A percentile compares a stretch with the other conserved stretches of the same genome.
Evolutionary conservation across 2,113 vertebrate species (phyloP).

Genomic region (Aplodontia rufa): DNA sequence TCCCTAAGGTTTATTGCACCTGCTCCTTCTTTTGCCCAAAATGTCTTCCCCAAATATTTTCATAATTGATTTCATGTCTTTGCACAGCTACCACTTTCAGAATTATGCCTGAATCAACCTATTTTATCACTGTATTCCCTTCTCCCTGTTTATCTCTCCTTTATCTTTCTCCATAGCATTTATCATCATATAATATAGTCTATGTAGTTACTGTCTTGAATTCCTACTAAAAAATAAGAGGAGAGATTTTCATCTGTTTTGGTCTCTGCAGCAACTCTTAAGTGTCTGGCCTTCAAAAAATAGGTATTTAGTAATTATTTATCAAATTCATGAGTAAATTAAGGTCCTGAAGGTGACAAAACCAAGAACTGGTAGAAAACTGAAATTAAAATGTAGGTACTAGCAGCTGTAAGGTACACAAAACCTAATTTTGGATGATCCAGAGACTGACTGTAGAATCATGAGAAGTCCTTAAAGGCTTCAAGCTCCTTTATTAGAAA

Average conservation of each 20-base stretch:
- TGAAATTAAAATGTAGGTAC: not conserved
- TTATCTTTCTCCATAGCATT: not conserved
- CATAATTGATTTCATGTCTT: not conserved
- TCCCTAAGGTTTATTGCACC: not conserved
- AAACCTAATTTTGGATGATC: not conserved
- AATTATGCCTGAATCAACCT: not conserved
- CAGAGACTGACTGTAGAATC: not conserved
- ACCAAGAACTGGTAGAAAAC: not conserved
- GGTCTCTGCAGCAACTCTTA: constrained; percentile 4
- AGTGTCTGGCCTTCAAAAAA: not conserved
- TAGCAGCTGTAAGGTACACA: not conserved
- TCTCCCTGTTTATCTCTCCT: too few species aligned
- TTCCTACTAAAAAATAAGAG: not conserved
- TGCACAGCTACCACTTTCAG: not conserved
- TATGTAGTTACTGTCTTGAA: not conserved
- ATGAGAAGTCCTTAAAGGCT: not conserved
- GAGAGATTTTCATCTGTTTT: not conserved
- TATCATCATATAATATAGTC: not conserved
- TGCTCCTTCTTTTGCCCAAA: not conserved
- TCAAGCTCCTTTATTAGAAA: not conserved
- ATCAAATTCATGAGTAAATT: not conserved
- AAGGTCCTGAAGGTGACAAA: not conserved
- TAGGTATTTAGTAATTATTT: not conserved
- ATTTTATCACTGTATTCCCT: not conserved
- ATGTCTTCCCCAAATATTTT: not conserved